Conservation (phyloP, 2,888 invertebrate species). For the Aplocera efformata region DNA sequence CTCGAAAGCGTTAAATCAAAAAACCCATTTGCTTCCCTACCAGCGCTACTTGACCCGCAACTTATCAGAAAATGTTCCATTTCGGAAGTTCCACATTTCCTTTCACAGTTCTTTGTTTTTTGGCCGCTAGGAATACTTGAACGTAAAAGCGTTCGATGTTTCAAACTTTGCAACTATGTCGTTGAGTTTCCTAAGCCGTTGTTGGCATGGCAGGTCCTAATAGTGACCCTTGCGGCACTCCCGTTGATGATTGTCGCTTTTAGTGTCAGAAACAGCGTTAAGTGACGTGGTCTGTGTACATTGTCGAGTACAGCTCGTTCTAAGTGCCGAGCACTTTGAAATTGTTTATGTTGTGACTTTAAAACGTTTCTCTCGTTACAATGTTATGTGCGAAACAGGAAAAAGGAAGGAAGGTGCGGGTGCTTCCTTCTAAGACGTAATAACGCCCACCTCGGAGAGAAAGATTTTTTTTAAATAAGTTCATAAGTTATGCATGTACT, state of each 20-base stretch:
- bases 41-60: slow-evolving; percentile 37
- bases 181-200: slow-evolving; percentile 59
- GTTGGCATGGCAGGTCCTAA: slow-evolving; percentile 55
- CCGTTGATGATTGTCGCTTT: slow-evolving; percentile 56
- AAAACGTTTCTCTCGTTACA: slow-evolving; percentile 1
- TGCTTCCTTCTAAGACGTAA: too few species aligned
- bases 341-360: slow-evolving; percentile 8
- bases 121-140: slow-evolving; percentile 49
- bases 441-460: slow-evolving; percentile 3
- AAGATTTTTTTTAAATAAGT: slow-evolving; percentile 9
- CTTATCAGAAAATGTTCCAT: slow-evolving; percentile 18
- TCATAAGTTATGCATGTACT: slow-evolving; percentile 18
- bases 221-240: slow-evolving; percentile 67
- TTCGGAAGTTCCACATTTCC: slow-evolving; percentile 20
- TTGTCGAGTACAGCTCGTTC: slow-evolving; percentile 20
- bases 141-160: slow-evolving; percentile 72
- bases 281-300: slow-evolving; percentile 29
- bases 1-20: slow-evolving; percentile 63
- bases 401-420: not conserved
- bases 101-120: slow-evolving; percentile 33
- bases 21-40: slow-evolving; percentile 48
- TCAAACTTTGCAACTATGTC: slow-evolving; percentile 73
- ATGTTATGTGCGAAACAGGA: not conserved
- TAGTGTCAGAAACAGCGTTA: slow-evolving; percentile 54
- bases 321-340: slow-evolving; percentile 11